phyloP scores from a whole-genome alignment of 2,113 vertebrate species.

The Todiramphus chloris region DNA sequence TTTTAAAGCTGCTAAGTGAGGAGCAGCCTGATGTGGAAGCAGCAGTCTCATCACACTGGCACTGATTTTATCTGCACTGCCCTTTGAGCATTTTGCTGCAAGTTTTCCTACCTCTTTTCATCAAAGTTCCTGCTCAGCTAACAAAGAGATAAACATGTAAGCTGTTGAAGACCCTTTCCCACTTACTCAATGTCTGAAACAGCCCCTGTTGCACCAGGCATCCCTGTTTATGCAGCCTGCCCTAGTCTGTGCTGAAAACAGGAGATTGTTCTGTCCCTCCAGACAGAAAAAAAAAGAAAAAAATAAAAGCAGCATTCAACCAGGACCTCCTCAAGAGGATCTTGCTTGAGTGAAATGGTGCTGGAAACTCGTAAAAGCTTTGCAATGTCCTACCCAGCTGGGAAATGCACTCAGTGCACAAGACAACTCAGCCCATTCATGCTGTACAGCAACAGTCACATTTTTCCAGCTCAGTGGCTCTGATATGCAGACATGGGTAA shows the following conservation, averaged over 20 bases:
- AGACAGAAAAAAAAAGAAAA: neutral
- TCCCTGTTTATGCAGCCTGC: neutral
- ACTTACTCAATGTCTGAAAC: neutral
- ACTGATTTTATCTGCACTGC: neutral
- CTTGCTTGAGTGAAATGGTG: neutral
- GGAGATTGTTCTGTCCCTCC: neutral
- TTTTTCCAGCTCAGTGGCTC: constrained; percentile 37
- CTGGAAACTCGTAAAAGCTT: constrained; percentile 26
- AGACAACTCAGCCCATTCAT: constrained; percentile 12
- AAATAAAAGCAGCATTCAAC: constrained; percentile 14
- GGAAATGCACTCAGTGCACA: neutral
- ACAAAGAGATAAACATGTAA: neutral
- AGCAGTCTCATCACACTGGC: neutral
- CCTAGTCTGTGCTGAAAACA: neutral
- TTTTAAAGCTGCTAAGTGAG: no score
- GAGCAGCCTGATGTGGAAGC: neutral
- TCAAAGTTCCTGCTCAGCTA: neutral
- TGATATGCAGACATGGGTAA: constrained; percentile 7
- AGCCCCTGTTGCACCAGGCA: neutral
- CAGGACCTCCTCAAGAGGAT: neutral
- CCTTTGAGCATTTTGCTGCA: neutral
- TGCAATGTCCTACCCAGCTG: neutral
- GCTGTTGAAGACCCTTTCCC: neutral
- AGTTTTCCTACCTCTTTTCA: neutral
- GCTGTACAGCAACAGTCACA: neutral